A percentile compares a stretch with the other conserved stretches of the same genome.
Evolutionary conservation across 2,888 invertebrate species (phyloP).

Genomic region (Lycocerus yunnanus): DNA sequence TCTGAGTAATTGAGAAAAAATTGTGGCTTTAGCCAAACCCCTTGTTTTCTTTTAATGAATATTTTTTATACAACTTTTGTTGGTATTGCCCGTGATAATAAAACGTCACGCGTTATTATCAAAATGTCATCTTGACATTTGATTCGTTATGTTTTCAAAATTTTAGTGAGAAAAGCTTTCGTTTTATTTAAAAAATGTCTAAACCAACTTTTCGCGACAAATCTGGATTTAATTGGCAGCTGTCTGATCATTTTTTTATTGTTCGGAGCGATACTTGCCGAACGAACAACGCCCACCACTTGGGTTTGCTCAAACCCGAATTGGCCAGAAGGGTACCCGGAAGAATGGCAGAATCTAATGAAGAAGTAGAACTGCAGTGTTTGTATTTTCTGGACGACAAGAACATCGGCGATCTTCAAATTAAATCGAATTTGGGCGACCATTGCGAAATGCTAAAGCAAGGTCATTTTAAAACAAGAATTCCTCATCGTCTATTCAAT

Average conservation of each 20-base stretch:
- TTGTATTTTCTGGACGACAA: neutral
- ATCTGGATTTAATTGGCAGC: neutral
- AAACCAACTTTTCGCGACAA: neutral
- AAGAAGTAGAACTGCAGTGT: neutral
- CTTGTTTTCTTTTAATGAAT: neutral
- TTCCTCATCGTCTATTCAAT: neutral
- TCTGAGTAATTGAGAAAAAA: neutral
- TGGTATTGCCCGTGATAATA: neutral
- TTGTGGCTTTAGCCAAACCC: neutral
- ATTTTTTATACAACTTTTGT: neutral
- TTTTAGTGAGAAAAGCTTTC: neutral
- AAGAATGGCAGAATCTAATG: neutral
- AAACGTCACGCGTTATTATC: neutral
- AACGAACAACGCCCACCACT: neutral
- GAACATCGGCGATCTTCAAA: neutral
- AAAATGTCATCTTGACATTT: neutral
- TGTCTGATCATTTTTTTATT: neutral
- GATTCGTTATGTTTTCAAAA: neutral
- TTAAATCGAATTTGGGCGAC: neutral
- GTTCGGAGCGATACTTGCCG: neutral
- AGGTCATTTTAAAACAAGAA: neutral
- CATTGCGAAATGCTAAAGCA: neutral
- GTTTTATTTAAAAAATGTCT: neutral
- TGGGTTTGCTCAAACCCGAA: neutral
- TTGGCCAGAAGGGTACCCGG: neutral